A percentile compares a stretch with the other conserved stretches of the same genome.
These are phyloP conservation scores for Vanessa atalanta DNA, from an alignment of 1,140 invertebrate genomes.

Conservation along the genomic window DNA sequence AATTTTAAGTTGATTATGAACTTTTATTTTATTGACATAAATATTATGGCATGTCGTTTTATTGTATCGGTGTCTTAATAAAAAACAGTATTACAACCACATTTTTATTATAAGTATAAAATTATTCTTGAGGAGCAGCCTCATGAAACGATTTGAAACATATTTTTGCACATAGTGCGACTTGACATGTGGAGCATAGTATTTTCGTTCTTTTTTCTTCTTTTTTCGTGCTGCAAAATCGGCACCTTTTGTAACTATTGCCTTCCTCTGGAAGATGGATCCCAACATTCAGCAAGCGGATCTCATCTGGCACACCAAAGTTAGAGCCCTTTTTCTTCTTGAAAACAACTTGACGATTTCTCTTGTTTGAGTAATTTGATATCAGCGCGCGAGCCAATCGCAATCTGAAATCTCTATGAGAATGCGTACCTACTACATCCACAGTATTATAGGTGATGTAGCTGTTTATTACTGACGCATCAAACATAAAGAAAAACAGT, in stretches of 20 bases:
- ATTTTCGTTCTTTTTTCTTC: constrained; percentile 37
- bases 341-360: not conserved
- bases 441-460: constrained; percentile 30
- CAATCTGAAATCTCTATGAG: constrained; percentile 16
- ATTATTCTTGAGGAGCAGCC: not conserved
- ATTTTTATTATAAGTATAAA: not conserved
- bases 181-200: constrained; percentile 25
- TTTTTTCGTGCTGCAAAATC: constrained; percentile 36
- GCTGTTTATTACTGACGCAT: constrained; percentile 31
- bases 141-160: constrained; percentile 31
- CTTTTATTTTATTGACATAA: too few relatives aligned
- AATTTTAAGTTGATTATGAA: not conserved
- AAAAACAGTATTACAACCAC: not conserved
- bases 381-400: constrained; percentile 6
- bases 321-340: not conserved
- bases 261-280: constrained; percentile 32
- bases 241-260: constrained; percentile 36
- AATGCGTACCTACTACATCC: not conserved
- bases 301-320: constrained; percentile 37
- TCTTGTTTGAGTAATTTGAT: not conserved
- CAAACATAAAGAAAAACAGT: constrained; percentile 35
- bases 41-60: too few relatives aligned
- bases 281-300: constrained; percentile 37
- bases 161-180: constrained; percentile 20
- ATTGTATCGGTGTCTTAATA: not conserved